phyloP scores from a whole-genome alignment of 2,888 invertebrate species.

The Onchidella celtica region DNA sequence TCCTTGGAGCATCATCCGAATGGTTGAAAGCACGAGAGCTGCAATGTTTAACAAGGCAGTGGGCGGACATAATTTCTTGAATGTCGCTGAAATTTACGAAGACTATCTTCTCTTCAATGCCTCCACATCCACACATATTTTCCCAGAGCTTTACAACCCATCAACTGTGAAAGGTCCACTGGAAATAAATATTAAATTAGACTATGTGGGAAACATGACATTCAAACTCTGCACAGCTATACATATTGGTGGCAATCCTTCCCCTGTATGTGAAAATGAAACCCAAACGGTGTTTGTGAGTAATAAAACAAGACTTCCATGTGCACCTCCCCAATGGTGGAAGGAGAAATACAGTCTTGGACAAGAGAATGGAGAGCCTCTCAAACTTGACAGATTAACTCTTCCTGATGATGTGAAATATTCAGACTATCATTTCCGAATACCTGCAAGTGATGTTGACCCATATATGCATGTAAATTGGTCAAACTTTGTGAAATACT shows the following conservation, averaged over 20 bases:
- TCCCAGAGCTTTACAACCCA: slow-evolving; percentile 33
- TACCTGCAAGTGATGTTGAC: slow-evolving; percentile 38
- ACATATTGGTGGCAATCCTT: not conserved
- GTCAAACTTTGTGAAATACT: slow-evolving; percentile 48
- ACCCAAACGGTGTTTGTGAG: slow-evolving; percentile 42
- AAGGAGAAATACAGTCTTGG: slow-evolving; percentile 31
- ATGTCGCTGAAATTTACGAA: not conserved
- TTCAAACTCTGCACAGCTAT: slow-evolving; percentile 32
- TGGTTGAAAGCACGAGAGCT: slow-evolving; percentile 43
- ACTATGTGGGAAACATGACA: slow-evolving; percentile 42
- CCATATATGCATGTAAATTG: slow-evolving; percentile 48
- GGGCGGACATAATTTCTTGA: slow-evolving; percentile 17
- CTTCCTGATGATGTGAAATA: slow-evolving; percentile 4
- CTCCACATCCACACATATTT: slow-evolving; percentile 22
- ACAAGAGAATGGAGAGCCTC: not conserved
- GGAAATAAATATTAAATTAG: slow-evolving; percentile 27
- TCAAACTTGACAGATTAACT: slow-evolving; percentile 1
- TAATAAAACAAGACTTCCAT: slow-evolving; percentile 15
- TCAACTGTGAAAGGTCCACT: slow-evolving; percentile 38
- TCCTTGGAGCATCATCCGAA: slow-evolving; percentile 44
- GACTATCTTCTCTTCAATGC: slow-evolving; percentile 32
- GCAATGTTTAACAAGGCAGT: slow-evolving; percentile 11
- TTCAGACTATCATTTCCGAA: not conserved
- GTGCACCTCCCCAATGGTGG: slow-evolving; percentile 47
- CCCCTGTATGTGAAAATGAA: slow-evolving; percentile 26